These are phyloP conservation scores for Drosophila limbata DNA, from an alignment of 2,888 invertebrate species.

Conservation along the genomic window DNA sequence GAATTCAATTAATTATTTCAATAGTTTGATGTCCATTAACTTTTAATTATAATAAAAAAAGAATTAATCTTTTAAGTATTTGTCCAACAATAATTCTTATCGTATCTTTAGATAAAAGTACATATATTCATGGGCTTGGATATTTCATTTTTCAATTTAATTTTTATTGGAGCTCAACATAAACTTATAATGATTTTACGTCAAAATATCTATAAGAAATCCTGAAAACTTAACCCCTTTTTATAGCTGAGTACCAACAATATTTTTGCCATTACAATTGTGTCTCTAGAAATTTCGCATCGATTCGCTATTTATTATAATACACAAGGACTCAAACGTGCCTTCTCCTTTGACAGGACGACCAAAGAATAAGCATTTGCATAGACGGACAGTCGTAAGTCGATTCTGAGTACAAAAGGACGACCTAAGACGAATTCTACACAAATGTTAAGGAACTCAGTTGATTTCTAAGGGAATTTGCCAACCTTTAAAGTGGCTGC, in stretches of 20 bases:
- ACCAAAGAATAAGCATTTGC: conserved; percentile 2
- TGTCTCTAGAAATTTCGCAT: conserved; percentile 3
- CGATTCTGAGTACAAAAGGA: conserved; percentile 1
- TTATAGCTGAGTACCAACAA: not conserved
- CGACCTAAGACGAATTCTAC: not conserved
- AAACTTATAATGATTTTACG: not conserved
- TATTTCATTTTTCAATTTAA: not conserved
- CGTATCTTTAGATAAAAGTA: not conserved
- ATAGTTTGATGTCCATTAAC: not conserved
- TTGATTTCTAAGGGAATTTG: conserved; percentile 9
- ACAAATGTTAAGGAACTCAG: conserved; percentile 9
- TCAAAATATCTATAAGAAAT: not conserved
- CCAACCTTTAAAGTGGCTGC: conserved; percentile 16
- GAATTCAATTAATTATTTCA: conserved; percentile 1
- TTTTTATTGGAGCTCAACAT: not conserved
- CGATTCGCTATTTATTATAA: conserved; percentile 10
- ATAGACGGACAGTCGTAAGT: not conserved
- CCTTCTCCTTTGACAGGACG: conserved; percentile 23
- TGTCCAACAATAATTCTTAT: not conserved
- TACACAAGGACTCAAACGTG: conserved; percentile 7
- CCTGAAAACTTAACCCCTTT: too few species aligned
- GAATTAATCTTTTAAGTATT: not conserved
- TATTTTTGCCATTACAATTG: not conserved
- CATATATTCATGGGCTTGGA: not conserved
- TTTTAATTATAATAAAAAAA: not conserved